A percentile compares a stretch with the other conserved stretches of the same genome.
Evolutionary conservation across 2,888 invertebrate species (phyloP).

Genomic region (Spialia ferax): DNA sequence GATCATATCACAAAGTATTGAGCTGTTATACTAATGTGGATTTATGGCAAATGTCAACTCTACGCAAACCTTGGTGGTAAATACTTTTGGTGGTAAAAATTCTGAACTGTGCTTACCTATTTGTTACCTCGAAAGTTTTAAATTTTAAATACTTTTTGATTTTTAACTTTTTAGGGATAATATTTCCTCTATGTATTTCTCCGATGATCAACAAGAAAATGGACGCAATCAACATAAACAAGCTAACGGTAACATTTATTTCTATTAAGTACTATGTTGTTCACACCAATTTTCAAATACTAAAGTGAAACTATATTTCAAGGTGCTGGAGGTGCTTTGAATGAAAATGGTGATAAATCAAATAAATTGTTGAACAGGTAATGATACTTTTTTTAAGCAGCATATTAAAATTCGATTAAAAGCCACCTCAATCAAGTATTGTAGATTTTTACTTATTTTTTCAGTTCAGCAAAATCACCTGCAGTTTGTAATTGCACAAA

Average conservation of each 20-base stretch:
- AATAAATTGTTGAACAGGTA: conserved; percentile 49
- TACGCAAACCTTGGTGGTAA: conserved; percentile 77
- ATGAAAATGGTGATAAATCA: conserved; percentile 47
- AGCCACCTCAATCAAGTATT: neutral
- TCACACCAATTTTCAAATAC: neutral
- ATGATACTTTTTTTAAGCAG: conserved; percentile 14
- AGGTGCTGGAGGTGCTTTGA: conserved; percentile 25
- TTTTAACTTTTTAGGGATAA: conserved; percentile 63
- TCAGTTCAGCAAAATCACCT: conserved; percentile 27
- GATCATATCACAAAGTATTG: conserved; percentile 66
- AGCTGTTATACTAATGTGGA: conserved; percentile 72
- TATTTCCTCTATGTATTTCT: conserved; percentile 60
- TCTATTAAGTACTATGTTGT: neutral
- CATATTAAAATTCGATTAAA: no score
- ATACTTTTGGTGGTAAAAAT: conserved; percentile 13
- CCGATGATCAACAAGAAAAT: conserved; percentile 48
- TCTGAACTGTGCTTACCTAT: neutral
- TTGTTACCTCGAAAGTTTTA: neutral
- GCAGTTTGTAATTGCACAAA: conserved; percentile 44
- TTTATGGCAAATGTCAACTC: conserved; percentile 63
- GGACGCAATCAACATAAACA: conserved; percentile 13
- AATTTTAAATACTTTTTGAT: neutral
- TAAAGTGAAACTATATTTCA: neutral
- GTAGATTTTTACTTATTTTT: no score
- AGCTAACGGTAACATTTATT: conserved; percentile 8